Evolutionary conservation across 1,140 invertebrate species (phyloP).

Genomic region (Copidosoma floridanum): DNA sequence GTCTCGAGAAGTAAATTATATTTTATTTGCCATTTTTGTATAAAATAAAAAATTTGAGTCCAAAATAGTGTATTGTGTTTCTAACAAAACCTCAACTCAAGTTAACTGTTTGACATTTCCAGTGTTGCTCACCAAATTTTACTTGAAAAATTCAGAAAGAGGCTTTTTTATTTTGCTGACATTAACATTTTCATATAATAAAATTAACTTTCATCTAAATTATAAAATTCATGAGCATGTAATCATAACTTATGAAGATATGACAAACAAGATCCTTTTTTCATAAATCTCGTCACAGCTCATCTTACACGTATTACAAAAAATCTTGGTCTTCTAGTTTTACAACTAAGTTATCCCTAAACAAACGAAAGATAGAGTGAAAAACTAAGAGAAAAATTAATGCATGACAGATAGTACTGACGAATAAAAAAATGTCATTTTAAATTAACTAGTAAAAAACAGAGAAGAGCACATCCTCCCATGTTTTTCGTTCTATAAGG

Average conservation of each 20-base stretch:
- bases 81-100: too few relatives aligned
- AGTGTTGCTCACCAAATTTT: too few relatives aligned
- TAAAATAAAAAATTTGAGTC: neutral
- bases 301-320: constrained; percentile 5
- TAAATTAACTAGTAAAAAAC: neutral
- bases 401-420: too few relatives aligned
- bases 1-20: neutral
- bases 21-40: neutral
- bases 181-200: neutral
- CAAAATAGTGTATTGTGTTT: too few relatives aligned
- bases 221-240: neutral
- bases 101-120: too few relatives aligned
- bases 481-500: too few relatives aligned
- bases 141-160: neutral
- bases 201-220: neutral
- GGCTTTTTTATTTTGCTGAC: neutral
- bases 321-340: constrained; percentile 22
- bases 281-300: constrained; percentile 20
- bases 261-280: constrained; percentile 1
- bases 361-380: too few relatives aligned
- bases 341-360: neutral
- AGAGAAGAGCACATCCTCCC: neutral
- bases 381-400: too few relatives aligned
- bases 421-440: neutral
- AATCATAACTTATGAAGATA: neutral